phyloP scores from a whole-genome alignment of 2,797 vertebrate species.

The Nyctalus aviator region DNA sequence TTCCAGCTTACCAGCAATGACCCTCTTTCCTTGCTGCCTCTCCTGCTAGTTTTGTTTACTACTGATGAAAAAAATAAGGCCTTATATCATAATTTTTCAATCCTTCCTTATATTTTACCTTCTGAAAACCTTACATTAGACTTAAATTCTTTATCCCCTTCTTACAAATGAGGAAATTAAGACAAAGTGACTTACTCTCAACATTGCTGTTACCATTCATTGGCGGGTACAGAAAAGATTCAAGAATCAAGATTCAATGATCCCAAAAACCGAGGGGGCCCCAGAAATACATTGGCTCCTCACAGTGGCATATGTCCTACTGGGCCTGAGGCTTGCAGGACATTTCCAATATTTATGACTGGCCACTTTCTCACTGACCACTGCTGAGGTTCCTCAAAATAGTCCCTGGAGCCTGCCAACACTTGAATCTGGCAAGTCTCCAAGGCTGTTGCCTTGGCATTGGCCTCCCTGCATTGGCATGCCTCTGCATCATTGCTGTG shows the following conservation, averaged over 20 bases:
- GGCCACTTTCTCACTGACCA: background rate
- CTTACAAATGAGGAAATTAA: background rate
- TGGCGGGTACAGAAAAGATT: background rate
- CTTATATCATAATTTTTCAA: background rate
- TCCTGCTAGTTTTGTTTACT: background rate
- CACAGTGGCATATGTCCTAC: background rate
- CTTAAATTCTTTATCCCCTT: background rate
- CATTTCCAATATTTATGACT: background rate
- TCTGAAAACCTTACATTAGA: background rate
- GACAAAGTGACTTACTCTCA: background rate
- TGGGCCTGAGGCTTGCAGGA: background rate
- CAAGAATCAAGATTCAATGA: background rate
- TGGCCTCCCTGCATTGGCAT: background rate
- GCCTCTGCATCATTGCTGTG: background rate
- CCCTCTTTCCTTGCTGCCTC: background rate
- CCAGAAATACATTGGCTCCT: background rate
- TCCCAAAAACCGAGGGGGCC: background rate
- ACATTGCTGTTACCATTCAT: background rate
- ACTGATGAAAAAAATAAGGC: background rate
- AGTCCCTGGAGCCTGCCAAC: background rate
- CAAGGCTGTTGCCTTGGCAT: background rate
- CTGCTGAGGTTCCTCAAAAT: background rate
- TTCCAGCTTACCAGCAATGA: background rate
- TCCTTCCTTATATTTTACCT: conserved; percentile 26
- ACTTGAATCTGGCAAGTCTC: background rate